Base-by-base conservation (phyloP, 1,140 invertebrate species). In the Drosophila cardini region DNA sequence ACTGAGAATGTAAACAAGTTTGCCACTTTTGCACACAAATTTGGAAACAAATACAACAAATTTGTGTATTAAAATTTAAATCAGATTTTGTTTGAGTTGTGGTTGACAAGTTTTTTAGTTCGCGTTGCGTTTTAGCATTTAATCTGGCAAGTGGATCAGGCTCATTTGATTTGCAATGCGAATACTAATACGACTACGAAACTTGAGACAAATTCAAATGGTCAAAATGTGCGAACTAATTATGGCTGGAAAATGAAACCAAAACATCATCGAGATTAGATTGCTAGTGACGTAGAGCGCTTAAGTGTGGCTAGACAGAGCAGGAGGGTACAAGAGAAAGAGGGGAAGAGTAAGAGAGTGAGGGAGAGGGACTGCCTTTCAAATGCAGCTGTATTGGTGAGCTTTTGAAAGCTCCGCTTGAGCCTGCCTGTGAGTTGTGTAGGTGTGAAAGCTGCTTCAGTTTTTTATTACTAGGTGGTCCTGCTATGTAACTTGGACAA, bases 251-350 rank as follows among this genome's bases (percentile, higher is more conserved):
- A 61, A 58, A 65, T 50, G 8, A 52, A 52, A 36, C 13, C 32
- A 42, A 38, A 42, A 52, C 58, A 72, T 70, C 50, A 67, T 40
- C 16, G 52, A 68, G 83, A 87, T 87, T 86, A 86, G 75, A 85
- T 86, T 72, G 67, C 62, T 63, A 26, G 52, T 82, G 79, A 82
- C 71, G 79, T 82, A 50, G 70, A 26, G 34, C 16, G 32, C 48
- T 61, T 36, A 62, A 60, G 42, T 60, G 21, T 32, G 26, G 16
- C 46, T 7, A 13, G 2, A 18, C 7, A 4, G 9, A 55, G 34
- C 6, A 9, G 21, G 15, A 38, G 7, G 18, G 15, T 5, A 9
- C 11, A 0, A 21, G 2, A 18, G 34, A 1, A 4, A 18, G 34
- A 9, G 26, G 15, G 26, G 15, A 8, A 16, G 13, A 53, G 30